phyloP scores from a whole-genome alignment of 2,113 vertebrate genomes.

The Rhabdornis inornatus region DNA sequence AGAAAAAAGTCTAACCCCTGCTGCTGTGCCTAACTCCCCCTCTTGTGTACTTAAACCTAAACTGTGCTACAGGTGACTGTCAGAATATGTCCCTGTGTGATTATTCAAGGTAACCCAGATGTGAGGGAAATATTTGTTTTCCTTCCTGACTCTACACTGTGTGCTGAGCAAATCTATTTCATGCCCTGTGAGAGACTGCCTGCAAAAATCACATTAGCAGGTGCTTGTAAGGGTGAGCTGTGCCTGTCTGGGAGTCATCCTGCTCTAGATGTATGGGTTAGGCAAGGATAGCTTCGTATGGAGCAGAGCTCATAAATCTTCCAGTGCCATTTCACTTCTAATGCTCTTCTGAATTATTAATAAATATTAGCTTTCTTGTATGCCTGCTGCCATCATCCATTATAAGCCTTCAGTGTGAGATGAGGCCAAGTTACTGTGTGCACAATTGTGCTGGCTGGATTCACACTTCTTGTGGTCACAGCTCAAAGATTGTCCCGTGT shows the following conservation, averaged over 20 bases:
- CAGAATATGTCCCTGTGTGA: not conserved
- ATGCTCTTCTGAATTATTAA: slow-evolving; percentile 9
- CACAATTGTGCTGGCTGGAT: not conserved
- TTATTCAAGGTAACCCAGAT: not conserved
- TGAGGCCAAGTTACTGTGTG: not conserved
- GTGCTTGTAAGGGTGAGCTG: not conserved
- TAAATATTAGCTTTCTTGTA: not conserved
- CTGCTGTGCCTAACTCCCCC: not conserved
- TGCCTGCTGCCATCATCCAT: not conserved
- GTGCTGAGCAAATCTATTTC: not conserved
- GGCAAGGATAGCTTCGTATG: not conserved
- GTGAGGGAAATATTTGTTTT: not conserved
- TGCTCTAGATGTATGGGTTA: not conserved
- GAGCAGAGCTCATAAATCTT: not conserved
- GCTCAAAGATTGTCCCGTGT: not conserved
- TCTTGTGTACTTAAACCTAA: not conserved
- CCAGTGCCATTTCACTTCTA: not conserved
- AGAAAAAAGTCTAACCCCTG: not conserved
- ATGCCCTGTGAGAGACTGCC: not conserved
- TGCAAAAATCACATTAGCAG: not conserved
- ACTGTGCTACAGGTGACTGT: not conserved
- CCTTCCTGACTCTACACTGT: not conserved
- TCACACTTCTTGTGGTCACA: not conserved
- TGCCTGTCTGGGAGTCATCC: not conserved
- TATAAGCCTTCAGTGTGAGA: not conserved